phyloP scores from a whole-genome alignment of 2,888 invertebrate genomes.

The Leuctra nigra region DNA sequence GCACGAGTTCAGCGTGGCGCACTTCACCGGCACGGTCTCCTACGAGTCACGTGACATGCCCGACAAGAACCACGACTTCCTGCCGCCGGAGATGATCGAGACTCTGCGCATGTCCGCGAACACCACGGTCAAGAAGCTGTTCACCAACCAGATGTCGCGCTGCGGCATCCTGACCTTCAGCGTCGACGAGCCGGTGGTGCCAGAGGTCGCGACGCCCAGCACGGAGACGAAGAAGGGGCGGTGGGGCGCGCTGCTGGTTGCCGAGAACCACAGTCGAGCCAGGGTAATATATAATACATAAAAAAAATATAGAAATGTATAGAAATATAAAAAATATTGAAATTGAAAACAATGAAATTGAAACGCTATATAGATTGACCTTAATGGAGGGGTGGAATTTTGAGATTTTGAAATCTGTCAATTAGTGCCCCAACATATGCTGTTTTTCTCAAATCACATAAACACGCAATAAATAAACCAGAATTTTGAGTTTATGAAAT shows the following conservation, averaged over 20 bases:
- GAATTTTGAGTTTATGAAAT: too few species aligned
- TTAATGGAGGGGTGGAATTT: too few species aligned
- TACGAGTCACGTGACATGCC: constrained; percentile 80
- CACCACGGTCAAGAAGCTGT: constrained; percentile 64
- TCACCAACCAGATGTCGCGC: constrained; percentile 71
- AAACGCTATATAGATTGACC: too few species aligned
- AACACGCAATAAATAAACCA: too few species aligned
- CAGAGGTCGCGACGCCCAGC: constrained; percentile 26
- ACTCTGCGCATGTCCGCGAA: constrained; percentile 68
- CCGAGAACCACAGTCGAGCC: constrained; percentile 45
- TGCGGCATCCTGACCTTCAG: constrained; percentile 73
- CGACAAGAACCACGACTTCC: constrained; percentile 84
- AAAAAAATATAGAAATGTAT: too few species aligned
- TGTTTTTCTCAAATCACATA: too few species aligned
- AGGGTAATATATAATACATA: too few species aligned
- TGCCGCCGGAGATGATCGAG: constrained; percentile 85
- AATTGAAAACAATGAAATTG: too few species aligned
- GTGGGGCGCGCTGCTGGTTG: constrained; percentile 45
- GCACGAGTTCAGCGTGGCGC: constrained; percentile 76
- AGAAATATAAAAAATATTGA: too few species aligned
- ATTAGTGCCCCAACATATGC: too few species aligned
- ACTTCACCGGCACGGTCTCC: constrained; percentile 82
- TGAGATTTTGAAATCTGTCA: too few species aligned
- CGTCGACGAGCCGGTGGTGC: constrained; percentile 37
- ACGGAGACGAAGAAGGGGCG: constrained; percentile 36